phyloP scores from a whole-genome alignment of 1,140 invertebrate species.

The Papilio dardanus region DNA sequence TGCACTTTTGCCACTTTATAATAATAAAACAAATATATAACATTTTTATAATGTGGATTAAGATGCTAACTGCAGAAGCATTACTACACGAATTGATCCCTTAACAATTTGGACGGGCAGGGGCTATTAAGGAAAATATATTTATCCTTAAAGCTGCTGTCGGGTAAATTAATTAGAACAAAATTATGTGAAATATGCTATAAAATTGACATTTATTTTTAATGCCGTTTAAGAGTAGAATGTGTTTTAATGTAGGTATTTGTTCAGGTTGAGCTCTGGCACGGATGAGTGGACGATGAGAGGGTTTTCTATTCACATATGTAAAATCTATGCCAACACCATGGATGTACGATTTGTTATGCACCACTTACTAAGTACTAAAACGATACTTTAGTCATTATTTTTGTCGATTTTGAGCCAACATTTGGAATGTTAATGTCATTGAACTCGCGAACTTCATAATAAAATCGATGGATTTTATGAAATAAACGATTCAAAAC shows the following conservation, averaged over 20 bases:
- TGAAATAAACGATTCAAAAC: not conserved
- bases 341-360: not conserved
- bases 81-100: no score
- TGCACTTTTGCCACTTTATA: no score
- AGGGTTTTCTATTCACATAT: not conserved
- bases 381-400: not conserved
- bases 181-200: no score
- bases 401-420: not conserved
- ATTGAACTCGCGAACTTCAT: not conserved
- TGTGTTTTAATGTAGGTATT: not conserved
- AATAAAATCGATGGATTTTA: not conserved
- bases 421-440: not conserved
- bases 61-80: no score
- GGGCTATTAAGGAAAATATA: no score
- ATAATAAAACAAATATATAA: no score
- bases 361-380: not conserved
- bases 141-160: no score
- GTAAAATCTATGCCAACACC: not conserved
- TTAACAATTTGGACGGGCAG: no score
- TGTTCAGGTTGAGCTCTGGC: not conserved
- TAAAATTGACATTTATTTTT: no score
- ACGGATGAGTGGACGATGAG: not conserved
- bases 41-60: no score
- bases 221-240: not conserved
- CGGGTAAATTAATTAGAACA: no score